Evolutionary conservation across 2,888 invertebrate species (phyloP), one percentile per base, ranked within the genome.

Genomic region (Epirrhoe tristata): DNA sequence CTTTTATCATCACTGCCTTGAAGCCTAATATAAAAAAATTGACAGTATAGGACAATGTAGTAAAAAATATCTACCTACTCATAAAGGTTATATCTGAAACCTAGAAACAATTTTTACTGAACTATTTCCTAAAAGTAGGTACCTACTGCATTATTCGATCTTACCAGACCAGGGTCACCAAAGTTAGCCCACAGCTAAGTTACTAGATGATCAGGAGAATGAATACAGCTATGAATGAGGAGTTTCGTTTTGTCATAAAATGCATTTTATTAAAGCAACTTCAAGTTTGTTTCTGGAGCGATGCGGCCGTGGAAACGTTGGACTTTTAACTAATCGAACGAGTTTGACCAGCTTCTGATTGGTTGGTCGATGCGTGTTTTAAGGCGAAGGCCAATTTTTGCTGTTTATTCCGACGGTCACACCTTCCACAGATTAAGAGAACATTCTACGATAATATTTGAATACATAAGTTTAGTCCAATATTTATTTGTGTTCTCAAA

Each of bases 271-370:
- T 50, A 66, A 71, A 71, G 73, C 66, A 75, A 63, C 64, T 71
- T 68, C 65, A 68, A 53, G 52, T 72, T 63, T 61, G 16, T 53
- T 55, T 56, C 64, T 66, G 65, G 67, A 59, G 65, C 66, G 66
- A 64, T 67, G 63, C 63, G 69, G 61, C 70, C 62, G 52, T 57
- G 74, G 73, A 69, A 73, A 75, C 70, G 70, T 74, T 72, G 74
- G 73, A 69, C 72, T 79, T 80, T 77, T 79, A 73, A 80, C 70
- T 77, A 77, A 77, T 75, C 70, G 57, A 77, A 81, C 81, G n/a
- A 61, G 80, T 80, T 73, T 59, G 66, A 77, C 80, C 70, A 69
- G 81, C 72, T 77, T 64, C 16, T 64, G 46, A 57, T 61, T 74
- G 70, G 56, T 31, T 12, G 58, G 53, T 52, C 61, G 54, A 43